Percentiles rank a stretch among this genome's conserved stretches.
phyloP scores from a whole-genome alignment of 2,888 invertebrate species.

The Pollenia amentaria region DNA sequence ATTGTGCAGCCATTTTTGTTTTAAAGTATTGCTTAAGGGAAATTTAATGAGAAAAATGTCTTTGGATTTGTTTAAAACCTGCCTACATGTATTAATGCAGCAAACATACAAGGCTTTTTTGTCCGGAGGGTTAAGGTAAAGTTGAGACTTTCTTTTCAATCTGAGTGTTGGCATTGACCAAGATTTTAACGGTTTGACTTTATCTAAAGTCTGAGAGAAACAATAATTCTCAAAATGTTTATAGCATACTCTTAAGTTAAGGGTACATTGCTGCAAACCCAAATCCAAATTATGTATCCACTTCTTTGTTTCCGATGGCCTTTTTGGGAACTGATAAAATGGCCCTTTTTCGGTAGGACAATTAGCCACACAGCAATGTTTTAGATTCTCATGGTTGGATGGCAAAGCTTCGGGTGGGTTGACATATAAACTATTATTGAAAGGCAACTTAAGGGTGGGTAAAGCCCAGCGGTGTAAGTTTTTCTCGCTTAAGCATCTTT shows the following conservation, averaged over 20 bases:
- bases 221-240: conserved; percentile 73
- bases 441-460: conserved; percentile 73
- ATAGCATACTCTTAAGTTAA: conserved; percentile 67
- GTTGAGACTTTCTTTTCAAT: conserved; percentile 61
- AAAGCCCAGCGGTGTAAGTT: conserved; percentile 73
- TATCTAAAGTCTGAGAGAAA: conserved; percentile 36
- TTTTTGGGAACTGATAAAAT: conserved; percentile 70
- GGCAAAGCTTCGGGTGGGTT: conserved; percentile 72
- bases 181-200: conserved; percentile 51
- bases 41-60: conserved; percentile 76
- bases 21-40: conserved; percentile 75
- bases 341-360: conserved; percentile 59
- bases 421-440: conserved; percentile 68
- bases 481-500: conserved; percentile 70
- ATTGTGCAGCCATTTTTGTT: conserved; percentile 74
- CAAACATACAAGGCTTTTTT: conserved; percentile 73
- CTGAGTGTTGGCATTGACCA: conserved; percentile 74
- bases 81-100: conserved; percentile 76
- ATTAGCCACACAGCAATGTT: conserved; percentile 70
- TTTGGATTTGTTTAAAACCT: conserved; percentile 66
- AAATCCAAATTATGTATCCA: conserved; percentile 73
- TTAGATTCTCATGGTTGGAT: conserved; percentile 67
- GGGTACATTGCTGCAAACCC: conserved; percentile 59
- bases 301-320: conserved; percentile 48
- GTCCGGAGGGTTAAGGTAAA: conserved; percentile 64